Conservation (phyloP, 2,113 vertebrate species). For the Pollimyrus isidori region DNA sequence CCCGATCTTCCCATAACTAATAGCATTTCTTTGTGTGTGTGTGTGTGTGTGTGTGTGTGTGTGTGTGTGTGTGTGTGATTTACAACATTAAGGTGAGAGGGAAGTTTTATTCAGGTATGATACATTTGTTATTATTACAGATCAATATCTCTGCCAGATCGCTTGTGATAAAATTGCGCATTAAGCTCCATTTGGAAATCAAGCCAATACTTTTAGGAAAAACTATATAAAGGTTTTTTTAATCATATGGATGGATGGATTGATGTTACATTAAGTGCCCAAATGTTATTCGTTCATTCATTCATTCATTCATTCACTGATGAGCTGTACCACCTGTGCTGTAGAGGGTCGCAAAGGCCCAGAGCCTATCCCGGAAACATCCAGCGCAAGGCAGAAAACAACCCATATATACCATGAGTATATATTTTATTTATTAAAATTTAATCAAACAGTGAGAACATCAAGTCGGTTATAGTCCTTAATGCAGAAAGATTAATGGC, state of each 20-base stretch:
- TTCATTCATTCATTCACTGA: not conserved
- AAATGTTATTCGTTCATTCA: not conserved
- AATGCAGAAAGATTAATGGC: not conserved
- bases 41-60: too few species aligned
- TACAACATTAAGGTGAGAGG: not conserved
- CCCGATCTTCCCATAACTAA: not conserved
- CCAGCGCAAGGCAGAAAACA: not conserved
- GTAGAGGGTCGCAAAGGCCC: not conserved
- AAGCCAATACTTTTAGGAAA: not conserved
- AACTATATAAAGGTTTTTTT: not conserved
- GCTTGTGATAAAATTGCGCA: not conserved
- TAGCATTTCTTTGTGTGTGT: not conserved
- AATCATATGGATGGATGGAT: not conserved
- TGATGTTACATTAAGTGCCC: not conserved
- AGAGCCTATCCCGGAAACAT: not conserved
- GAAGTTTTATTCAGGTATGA: not conserved
- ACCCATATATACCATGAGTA: not conserved
- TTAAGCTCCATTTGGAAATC: not conserved
- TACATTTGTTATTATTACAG: not conserved
- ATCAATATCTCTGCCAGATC: not conserved
- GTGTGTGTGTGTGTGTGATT: too few species aligned
- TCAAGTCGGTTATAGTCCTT: not conserved
- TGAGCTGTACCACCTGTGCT: not conserved
- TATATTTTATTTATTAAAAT: not conserved
- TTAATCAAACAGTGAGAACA: not conserved